These are phyloP conservation scores for Ctena decussata DNA, from an alignment of 2,888 invertebrate genomes.

Conservation along the genomic window DNA sequence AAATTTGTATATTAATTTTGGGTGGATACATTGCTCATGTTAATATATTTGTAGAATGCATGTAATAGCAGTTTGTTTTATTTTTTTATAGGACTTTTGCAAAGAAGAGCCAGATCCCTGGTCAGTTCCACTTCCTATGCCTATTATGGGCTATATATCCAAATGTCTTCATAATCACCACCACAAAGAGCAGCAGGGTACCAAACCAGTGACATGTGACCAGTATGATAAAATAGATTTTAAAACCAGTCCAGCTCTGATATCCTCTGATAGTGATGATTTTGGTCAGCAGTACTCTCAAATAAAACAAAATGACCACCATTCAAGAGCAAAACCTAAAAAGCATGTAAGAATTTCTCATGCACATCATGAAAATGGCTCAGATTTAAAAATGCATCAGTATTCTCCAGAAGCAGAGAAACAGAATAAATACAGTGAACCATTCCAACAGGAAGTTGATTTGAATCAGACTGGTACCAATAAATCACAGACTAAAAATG, in stretches of 20 bases:
- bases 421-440: not conserved
- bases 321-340: not conserved
- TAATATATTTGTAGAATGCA: no score
- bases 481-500: not conserved
- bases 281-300: not conserved
- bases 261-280: not conserved
- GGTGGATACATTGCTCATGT: no score
- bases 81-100: slow-evolving; percentile 74
- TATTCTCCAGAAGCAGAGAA: not conserved
- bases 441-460: not conserved
- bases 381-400: not conserved
- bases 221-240: slow-evolving; percentile 34
- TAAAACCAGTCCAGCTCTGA: not conserved
- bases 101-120: slow-evolving; percentile 79
- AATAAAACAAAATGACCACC: slow-evolving; percentile 1
- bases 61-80: no score
- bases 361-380: not conserved
- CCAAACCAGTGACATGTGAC: not conserved
- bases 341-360: slow-evolving; percentile 1
- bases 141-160: slow-evolving; percentile 77
- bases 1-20: no score
- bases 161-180: slow-evolving; percentile 72
- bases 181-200: not conserved
- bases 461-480: not conserved
- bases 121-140: slow-evolving; percentile 76